A percentile compares a stretch with the other conserved stretches of the same genome.
phyloP scores from a whole-genome alignment of 2,888 invertebrate genomes.

The Drosophila testacea region DNA sequence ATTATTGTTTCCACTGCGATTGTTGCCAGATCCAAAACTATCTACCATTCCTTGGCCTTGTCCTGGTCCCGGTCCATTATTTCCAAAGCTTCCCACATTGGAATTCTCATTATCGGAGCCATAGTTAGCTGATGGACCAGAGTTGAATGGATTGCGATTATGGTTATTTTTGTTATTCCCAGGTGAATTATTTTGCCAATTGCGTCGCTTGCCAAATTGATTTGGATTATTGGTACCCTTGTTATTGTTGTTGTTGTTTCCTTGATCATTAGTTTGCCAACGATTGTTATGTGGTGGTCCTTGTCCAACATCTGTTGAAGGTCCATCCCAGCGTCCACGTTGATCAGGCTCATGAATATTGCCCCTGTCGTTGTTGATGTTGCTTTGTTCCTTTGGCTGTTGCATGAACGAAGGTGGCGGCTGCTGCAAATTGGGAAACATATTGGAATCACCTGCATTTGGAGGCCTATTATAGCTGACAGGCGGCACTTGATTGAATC shows the following conservation, averaged over 20 bases:
- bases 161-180: constrained; percentile 29
- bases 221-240: constrained; percentile 23
- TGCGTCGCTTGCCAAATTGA: constrained; percentile 32
- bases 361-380: constrained; percentile 21
- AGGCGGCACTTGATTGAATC: constrained; percentile 38
- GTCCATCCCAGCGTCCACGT: constrained; percentile 43
- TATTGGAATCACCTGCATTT: constrained; percentile 10
- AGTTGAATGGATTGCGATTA: constrained; percentile 37
- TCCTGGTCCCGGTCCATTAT: constrained; percentile 6
- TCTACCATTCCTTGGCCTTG: constrained; percentile 10
- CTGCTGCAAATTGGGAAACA: constrained; percentile 57
- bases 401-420: constrained; percentile 55
- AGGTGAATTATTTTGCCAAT: constrained; percentile 23
- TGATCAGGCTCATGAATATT: constrained; percentile 22
- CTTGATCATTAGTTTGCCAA: constrained; percentile 30
- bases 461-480: constrained; percentile 25
- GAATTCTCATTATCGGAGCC: constrained; percentile 14
- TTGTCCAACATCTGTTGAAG: constrained; percentile 17
- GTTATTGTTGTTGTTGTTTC: constrained; percentile 29
- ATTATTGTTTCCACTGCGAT: constrained; percentile 24
- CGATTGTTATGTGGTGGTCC: constrained; percentile 20
- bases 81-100: constrained; percentile 23
- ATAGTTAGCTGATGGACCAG: constrained; percentile 9
- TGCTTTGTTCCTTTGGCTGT: constrained; percentile 21
- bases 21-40: constrained; percentile 24